Base-by-base conservation (phyloP, 1,140 invertebrate genomes). In the Halyomorpha halys region DNA sequence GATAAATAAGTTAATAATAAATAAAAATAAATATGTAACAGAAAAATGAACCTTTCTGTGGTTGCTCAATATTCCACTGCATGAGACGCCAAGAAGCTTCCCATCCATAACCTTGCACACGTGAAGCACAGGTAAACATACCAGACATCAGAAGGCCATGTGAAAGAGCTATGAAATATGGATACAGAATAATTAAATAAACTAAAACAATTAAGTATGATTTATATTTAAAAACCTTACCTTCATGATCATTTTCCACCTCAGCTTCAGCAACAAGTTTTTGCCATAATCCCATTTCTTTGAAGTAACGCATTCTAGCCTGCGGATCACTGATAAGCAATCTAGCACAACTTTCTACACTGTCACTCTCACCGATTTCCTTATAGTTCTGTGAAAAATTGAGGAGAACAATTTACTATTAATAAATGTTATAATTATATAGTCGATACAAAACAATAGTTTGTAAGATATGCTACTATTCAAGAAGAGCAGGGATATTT, bases 101-200 rank as follows among this genome's bases (percentile, higher is more conserved):
- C 47, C 47, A 49, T 18, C 47, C 19, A 21, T 14, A 49, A 14
- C 19, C 19, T 1, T 49, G n/a, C 47, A 49, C n/a, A n/a, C 19
- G 47, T n/a, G 47, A 49, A 18, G 47, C 47, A 49, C 47, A 18
- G 1, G 47, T n/a, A 18, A 49, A 18, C 19, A 49, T 19, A 19
- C 47, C 47, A 49, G 47, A 49, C 47, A 49, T 49, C n/a, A 49
- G n/a, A 18, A 49, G 47, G n/a, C 47, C 47, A 21, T 49, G 47
- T 3, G 47, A 49, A 19, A 49, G 19, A 49, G 47, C 47, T 49
- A 8, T 30, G n/a, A n/a, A 49, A 49, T 19, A 39, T 39, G 6
- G 13, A 13, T 39, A 39, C 1, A 11, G 5, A 39, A 39, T 6
- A 1, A 39, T 39, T 6, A 39, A 39, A 11, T 39, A 39, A 39